Percentiles rank a stretch among this genome's conserved stretches.
phyloP scores from a whole-genome alignment of 1,140 invertebrate species.

The Harpegnathos saltator region DNA sequence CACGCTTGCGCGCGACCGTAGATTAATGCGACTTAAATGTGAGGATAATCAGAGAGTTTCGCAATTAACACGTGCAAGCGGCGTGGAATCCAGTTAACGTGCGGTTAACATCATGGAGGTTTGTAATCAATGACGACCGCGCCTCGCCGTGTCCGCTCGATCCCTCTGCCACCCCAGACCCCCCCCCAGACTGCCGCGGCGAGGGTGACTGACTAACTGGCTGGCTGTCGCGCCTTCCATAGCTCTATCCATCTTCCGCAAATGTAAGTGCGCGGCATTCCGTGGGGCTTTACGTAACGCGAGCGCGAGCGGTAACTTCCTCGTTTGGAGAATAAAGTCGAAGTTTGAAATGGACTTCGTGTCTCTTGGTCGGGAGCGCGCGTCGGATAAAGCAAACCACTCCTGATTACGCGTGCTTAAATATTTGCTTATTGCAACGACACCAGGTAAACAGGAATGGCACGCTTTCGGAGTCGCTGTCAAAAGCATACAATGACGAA shows the following conservation, averaged over 20 bases:
- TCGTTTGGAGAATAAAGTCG: constrained; percentile 16
- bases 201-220: background rate
- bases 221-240: constrained; percentile 12
- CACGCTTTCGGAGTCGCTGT: no score
- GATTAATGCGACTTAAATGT: constrained; percentile 73
- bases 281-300: constrained; percentile 36
- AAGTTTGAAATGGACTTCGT: constrained; percentile 35
- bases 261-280: constrained; percentile 46
- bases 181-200: no score
- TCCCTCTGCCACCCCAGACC: constrained; percentile 4
- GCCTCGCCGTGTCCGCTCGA: background rate
- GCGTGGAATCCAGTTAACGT: constrained; percentile 59
- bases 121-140: constrained; percentile 42
- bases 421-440: no score
- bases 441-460: no score
- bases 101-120: constrained; percentile 55
- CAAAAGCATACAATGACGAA: no score
- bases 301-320: constrained; percentile 27
- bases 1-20: constrained; percentile 8
- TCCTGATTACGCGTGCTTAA: background rate
- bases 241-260: constrained; percentile 44
- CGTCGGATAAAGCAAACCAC: constrained; percentile 10
- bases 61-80: constrained; percentile 63
- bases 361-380: background rate
- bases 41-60: constrained; percentile 71